phyloP scores from a whole-genome alignment of 2,113 vertebrate genomes.

The Silurus meridionalis region DNA sequence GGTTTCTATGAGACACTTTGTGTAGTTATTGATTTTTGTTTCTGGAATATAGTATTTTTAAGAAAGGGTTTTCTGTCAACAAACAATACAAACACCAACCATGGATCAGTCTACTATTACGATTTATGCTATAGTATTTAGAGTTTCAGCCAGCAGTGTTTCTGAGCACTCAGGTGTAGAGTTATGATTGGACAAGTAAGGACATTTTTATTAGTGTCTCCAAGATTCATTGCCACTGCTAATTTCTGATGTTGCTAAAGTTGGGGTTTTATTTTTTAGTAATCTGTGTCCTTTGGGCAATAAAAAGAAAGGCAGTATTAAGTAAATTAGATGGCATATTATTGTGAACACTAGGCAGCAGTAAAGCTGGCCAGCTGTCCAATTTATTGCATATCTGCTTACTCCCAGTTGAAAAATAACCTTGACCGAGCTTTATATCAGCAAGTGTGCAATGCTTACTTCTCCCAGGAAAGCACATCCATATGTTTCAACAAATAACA shows the following conservation, averaged over 20 bases:
- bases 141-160: background rate
- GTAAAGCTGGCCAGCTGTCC: background rate
- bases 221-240: background rate
- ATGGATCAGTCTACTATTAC: background rate
- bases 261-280: background rate
- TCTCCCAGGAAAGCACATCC: background rate
- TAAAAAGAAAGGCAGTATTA: background rate
- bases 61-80: background rate
- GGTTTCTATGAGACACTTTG: background rate
- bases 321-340: constrained; percentile 5
- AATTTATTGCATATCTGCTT: background rate
- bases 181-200: background rate
- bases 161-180: background rate
- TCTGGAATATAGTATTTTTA: background rate
- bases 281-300: background rate
- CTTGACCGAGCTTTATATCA: background rate
- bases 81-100: background rate
- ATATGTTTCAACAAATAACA: background rate
- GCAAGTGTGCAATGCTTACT: background rate
- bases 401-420: background rate
- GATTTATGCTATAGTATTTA: background rate
- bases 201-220: background rate
- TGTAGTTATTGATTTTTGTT: constrained; percentile 8
- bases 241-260: background rate
- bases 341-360: background rate